These are phyloP conservation scores for Balaeniceps rex DNA, from an alignment of 2,113 vertebrate genomes.

Conservation along the genomic window DNA sequence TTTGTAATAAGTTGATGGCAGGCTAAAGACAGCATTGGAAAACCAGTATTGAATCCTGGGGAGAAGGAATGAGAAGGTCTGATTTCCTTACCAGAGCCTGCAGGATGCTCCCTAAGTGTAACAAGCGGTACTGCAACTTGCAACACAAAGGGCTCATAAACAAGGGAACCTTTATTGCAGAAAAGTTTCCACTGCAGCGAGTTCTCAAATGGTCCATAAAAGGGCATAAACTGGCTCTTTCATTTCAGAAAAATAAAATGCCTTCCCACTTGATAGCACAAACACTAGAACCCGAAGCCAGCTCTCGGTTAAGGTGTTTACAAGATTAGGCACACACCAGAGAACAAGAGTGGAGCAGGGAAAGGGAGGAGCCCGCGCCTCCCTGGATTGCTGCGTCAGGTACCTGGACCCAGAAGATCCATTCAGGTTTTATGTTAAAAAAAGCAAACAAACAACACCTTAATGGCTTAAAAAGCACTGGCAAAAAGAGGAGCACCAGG, in stretches of 20 bases:
- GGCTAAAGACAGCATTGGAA: not conserved
- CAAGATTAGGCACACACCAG: not conserved
- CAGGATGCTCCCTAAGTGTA: not conserved
- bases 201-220: conserved; percentile 61
- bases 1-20: not conserved
- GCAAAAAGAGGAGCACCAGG: not conserved
- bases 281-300: conserved; percentile 4
- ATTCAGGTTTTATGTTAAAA: not conserved
- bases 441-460: not conserved
- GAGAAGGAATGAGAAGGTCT: conserved; percentile 1
- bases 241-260: conserved; percentile 72
- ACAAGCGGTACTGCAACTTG: conserved; percentile 42
- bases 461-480: not conserved
- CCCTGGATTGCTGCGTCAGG: not conserved
- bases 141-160: conserved; percentile 55
- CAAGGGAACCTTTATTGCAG: conserved; percentile 70
- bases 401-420: not conserved
- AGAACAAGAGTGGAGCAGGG: not conserved
- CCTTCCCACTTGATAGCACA: conserved; percentile 61
- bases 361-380: not conserved
- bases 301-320: conserved; percentile 57
- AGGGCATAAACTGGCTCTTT: conserved; percentile 69
- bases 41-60: not conserved
- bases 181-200: conserved; percentile 59
- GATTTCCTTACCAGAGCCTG: conserved; percentile 32